Evolutionary conservation across 2,797 vertebrate species (phyloP), one percentile per base, ranked within the genome.

Genomic region (Syngnathus acus): DNA sequence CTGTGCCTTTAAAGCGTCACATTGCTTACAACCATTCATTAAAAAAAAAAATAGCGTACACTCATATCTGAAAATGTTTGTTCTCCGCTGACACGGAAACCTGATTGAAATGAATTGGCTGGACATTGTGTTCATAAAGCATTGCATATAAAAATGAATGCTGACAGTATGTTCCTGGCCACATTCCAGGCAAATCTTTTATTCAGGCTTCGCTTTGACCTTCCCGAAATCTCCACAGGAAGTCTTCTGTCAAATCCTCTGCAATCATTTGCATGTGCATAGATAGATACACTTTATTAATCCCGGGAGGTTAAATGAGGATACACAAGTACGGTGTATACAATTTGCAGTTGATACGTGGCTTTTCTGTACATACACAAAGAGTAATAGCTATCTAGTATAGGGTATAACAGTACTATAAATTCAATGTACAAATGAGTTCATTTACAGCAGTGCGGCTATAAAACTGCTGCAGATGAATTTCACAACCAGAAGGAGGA

Each of bases 401-500:
- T 13, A n/a, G 2, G 8, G 7, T 8, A 23, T 17, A 16, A 2
- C 4, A 26, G 14, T n/a, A 8, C 17, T 63, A 37, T 47, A 26
- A 32, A 32, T 32, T 32, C 32, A 50, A 37, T 70, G n/a, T 67
- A 43, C 47, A 66, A 32, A 19, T 39, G 51, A 62, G 43, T 17
- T n/a, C 14, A 48, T 48, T 13, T 39, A 8, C 40, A 45, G 13
- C 61, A 16, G 19, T 14, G 19, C 71, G 60, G 65, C 48, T 76
- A 62, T 23, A 3, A 62, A 53, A 69, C 11, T 58, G 37, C 4
- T 81, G 73, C 64, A 78, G 62, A 78, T 72, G 62, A 16, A 57
- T 39, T 57, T n/a, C 14, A 11, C 42, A 59, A 64, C 78, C 78
- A 83, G 67, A 64, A 9, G 72, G 77, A 62, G 75, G 57, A 72